Evolutionary conservation across 2,888 invertebrate genomes (phyloP), one percentile per base, ranked within the genome.

Genomic region (Galerucella pusilla): DNA sequence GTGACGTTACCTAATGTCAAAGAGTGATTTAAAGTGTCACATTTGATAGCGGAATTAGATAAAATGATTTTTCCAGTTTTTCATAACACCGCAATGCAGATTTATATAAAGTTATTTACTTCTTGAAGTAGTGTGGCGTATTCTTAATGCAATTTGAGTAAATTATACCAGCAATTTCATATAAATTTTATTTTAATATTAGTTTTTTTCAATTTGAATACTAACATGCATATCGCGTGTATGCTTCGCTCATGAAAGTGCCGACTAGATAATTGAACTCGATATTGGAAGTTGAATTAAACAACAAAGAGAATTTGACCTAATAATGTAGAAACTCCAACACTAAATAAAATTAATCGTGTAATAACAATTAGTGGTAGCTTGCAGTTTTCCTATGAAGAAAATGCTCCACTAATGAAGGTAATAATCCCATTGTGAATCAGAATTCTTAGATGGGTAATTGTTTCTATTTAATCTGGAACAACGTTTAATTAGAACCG

Each of bases 171-270:
- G n/a, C 16, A 63, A 63, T 35, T 63, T 28, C 45, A 63, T 63
- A 63, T 63, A 42, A 45, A 63, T 28, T 63, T 42, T 35, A 63
- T 63, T 10, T 60, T 60, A 28, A 60, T 60, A 60, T 60, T 28
- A 12, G 14, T 63, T 63, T 63, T 20, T 63, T 42, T 10, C 35
- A 6, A 35, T 42, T 63, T 63, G 42, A 42, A 63, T 42, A 42
- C 63, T 35, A 63, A 63, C 63, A 63, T 63, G 63, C 63, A 45
- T 63, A 63, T 63, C 63, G 63, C 63, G 63, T 63, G 63, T 63
- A 35, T 16, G 35, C 16, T 12, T 63, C 35, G n/a, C 16, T 63
- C n/a, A 63, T 63, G 42, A 42, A 63, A 63, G 42, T 63, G 63
- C 63, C 42, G 14, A 35, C 63, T 42, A 63, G 25, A 28, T 63